Evolutionary conservation across 1,140 invertebrate genomes (phyloP), one percentile per base, ranked within the genome.

Genomic region (Acromyrmex echinatior): DNA sequence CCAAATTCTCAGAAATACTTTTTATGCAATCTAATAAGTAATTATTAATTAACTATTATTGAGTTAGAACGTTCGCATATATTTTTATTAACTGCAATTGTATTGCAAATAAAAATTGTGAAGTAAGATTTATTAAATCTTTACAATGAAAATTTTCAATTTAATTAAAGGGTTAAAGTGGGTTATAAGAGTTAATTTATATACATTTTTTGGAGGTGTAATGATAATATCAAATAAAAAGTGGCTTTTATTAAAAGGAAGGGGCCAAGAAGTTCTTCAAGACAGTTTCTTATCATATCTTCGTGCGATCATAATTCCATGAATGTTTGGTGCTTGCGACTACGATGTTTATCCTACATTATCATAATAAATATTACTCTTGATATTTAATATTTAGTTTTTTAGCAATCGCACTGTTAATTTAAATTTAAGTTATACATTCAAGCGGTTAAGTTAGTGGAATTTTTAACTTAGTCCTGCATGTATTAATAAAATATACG

Each of bases 291-390:
- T 66, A 51, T 31, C 49, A 66, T 66, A 53, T 80, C 45, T 66
- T 53, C 18, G 58, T 28, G 28, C 12, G n/a, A 9, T 62, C 35
- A 77, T 35, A 31, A 58, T 45, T 73, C 49, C 51, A 14, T 39
- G 21, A 21, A 39, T 45, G 21, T 82, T 68, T 58, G 53, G 16
- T 82, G 53, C 53, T 53, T 60, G 49, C 79, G 35, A 60, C 53
- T 62, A 62, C 71, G 74, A 14, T 82, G 68, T 82, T 82, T 82
- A 82, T 71, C 68, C 80, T 60, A 60, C 45, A 35, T 31, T 31
- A 71, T 74, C 18, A 73, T 74, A 74, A 18, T n/a, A 39, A 25
- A 18, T 53, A 16, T 70, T 68, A 68, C n/a, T 51, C 45, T 68
- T 7, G 35, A 25, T 68, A 68, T 68, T 49, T 70, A 70, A 49